A percentile compares a stretch with the other conserved stretches of the same genome.
Evolutionary conservation across 92 coral and sea anemone genomes (phyloP).

Genomic region (Parazoanthus swiftii): DNA sequence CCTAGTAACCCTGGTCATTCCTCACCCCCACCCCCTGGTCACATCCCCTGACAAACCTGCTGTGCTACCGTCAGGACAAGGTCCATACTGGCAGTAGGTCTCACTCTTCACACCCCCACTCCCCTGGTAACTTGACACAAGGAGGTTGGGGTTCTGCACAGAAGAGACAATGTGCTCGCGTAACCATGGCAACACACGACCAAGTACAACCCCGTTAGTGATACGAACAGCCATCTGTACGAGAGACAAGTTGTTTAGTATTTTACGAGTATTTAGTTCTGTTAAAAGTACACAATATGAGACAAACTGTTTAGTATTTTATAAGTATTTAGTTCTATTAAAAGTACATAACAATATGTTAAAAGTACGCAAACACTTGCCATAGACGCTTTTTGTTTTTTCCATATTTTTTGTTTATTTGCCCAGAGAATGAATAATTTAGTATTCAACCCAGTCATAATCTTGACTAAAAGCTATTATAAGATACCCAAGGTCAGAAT

Average conservation of each 20-base stretch:
- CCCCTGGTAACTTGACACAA: conserved; percentile 42
- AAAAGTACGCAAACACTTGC: too few species aligned
- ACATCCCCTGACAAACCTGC: conserved; percentile 22
- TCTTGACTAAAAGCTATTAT: neutral
- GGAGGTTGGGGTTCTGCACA: conserved; percentile 53
- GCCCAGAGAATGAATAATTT: neutral
- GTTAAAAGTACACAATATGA: too few species aligned
- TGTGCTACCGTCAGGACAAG: conserved; percentile 67
- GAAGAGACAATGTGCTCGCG: conserved; percentile 54
- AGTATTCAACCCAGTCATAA: neutral
- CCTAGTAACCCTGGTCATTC: conserved; percentile 18
- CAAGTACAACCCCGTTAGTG: conserved; percentile 60
- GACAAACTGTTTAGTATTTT: neutral
- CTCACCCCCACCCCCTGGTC: neutral
- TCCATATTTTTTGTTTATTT: neutral
- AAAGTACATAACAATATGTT: too few species aligned
- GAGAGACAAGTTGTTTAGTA: neutral
- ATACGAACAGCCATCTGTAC: conserved; percentile 86
- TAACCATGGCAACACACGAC: conserved; percentile 67
- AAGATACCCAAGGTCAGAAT: neutral
- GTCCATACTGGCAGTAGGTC: conserved; percentile 80
- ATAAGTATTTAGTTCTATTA: too few species aligned
- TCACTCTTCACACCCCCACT: conserved; percentile 50
- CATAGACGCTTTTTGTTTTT: too few species aligned
- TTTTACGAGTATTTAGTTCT: too few species aligned